These are phyloP conservation scores for Coturnix japonica DNA, from an alignment of 2,113 vertebrate genomes.

Conservation along the genomic window DNA sequence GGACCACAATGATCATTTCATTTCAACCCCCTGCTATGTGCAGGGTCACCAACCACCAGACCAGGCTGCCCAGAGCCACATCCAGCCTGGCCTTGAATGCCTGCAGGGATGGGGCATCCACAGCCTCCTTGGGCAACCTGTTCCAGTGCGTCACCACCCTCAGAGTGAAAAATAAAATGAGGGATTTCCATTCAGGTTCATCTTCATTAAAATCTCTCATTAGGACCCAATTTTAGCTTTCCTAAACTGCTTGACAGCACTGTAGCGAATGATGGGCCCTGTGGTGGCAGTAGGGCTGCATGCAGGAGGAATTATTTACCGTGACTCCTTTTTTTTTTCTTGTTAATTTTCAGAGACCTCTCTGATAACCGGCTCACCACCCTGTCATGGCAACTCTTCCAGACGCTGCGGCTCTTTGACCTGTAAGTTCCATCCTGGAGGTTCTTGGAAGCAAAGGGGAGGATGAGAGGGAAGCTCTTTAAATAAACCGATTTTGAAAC, in stretches of 20 bases:
- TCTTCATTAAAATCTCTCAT: constrained; percentile 35
- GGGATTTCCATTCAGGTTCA: not conserved
- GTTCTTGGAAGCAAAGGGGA: not conserved
- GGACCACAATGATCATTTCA: too few relatives aligned
- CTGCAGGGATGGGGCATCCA: too few relatives aligned
- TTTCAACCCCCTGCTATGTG: too few relatives aligned
- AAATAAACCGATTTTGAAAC: constrained; percentile 22
- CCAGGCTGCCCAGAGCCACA: too few relatives aligned
- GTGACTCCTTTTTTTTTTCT: not conserved
- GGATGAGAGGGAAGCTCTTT: not conserved
- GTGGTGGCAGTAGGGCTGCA: not conserved
- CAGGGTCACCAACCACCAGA: too few relatives aligned
- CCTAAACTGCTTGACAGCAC: not conserved
- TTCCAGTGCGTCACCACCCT: too few relatives aligned
- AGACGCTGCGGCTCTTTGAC: constrained; percentile 93
- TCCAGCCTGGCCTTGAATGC: too few relatives aligned
- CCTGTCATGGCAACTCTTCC: constrained; percentile 97
- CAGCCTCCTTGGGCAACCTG: too few relatives aligned
- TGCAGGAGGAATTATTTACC: not conserved
- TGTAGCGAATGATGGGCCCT: not conserved
- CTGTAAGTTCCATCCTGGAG: constrained; percentile 86
- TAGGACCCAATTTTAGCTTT: not conserved
- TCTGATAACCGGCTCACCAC: constrained; percentile 95
- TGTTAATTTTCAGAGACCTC: constrained; percentile 88
- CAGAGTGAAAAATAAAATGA: not conserved